Evolutionary conservation across 2,888 invertebrate species (phyloP), one percentile per base, ranked within the genome.

Genomic region (Melanostoma scalare): DNA sequence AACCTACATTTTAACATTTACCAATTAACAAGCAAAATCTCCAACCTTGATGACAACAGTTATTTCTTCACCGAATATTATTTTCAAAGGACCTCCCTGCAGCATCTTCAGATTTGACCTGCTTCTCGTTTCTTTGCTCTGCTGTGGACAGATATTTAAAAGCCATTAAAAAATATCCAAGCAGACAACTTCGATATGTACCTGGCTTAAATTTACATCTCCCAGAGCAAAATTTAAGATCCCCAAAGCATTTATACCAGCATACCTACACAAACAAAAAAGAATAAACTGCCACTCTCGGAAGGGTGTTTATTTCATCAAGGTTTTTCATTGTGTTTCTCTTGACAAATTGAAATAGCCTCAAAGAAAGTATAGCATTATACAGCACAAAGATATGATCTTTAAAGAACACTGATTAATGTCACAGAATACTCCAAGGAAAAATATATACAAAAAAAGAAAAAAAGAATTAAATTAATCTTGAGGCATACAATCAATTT

Each of bases 311-410:
- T 30, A 56, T 38, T 10, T 8, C 55, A 3, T 36, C 36, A 36
- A 48, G 36, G 46, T 9, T 48, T 9, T 48, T 10, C 10, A 36
- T 38, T 56, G 55, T 38, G 8, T 42, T 42, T 42, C 42, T 38
- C 36, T 36, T 56, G 55, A 36, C 55, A 38, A 56, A 56, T 56
- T 56, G 55, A 56, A 56, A 56, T 38, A 36, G 33, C 55, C 55
- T n/a, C 6, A 56, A 56, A 56, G 55, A 56, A 56, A 36, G 33
- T 38, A 10, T 38, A 10, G 6, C 36, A 56, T 56, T 35, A 38
- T 56, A 10, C 36, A 56, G n/a, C 42, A 30, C 5, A 42, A 42
- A 6, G 42, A 6, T 42, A 42, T 42, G 42, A 42, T 42, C 42
- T 42, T 42, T 42, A 42, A 8, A 42, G 8, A 42, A 42, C 9